Evolutionary conservation across 2,113 vertebrate genomes (phyloP), one percentile per base, ranked within the genome.

Genomic region (Heterotis niloticus): DNA sequence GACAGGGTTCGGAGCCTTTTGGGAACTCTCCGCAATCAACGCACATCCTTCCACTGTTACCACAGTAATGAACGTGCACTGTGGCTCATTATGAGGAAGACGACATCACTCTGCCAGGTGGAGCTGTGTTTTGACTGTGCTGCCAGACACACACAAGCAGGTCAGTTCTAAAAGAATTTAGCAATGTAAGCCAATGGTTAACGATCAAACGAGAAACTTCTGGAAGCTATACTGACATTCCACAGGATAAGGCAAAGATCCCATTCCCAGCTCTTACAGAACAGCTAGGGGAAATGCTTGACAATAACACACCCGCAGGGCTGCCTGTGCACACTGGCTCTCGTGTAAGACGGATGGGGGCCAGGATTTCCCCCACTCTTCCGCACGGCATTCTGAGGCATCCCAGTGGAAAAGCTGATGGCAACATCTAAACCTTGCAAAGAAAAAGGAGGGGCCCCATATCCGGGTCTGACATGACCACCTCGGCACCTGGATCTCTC

Each of bases 41-140:
- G 78, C 23, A 88, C 81, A 90, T 93, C 91, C 91, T 90, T 81
- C 85, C 82, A 91, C 92, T 93, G 91, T 93, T 77, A 62, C 79
- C 54, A 79, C 1, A 52, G 81, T 73, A 59, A 3, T 59, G 26
- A 79, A 85, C 11, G 51, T 83, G 85, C 82, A 72, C 85, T 80
- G 71, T 76, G 70, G 84, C 81, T 78, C 75, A 51, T 26, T 76
- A 64, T 76, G 74, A 74, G 73, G 77, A 56, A 81, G 67, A 70
- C 78, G 74, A 24, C 59, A 10, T 23, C n/a, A 16, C 10, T 17
- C 20, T 62, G 20, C n/a, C n/a, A 26, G 44, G 4, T 13, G 11
- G 71, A 10, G 20, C 67, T 24, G 34, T 44, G 64, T 23, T 4
- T 23, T 51, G 23, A 18, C 77, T 79, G 57, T 71, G 73, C 74